Evolutionary conservation across 2,888 invertebrate species (phyloP), one percentile per base, ranked within the genome.

Genomic region (Automeris io): DNA sequence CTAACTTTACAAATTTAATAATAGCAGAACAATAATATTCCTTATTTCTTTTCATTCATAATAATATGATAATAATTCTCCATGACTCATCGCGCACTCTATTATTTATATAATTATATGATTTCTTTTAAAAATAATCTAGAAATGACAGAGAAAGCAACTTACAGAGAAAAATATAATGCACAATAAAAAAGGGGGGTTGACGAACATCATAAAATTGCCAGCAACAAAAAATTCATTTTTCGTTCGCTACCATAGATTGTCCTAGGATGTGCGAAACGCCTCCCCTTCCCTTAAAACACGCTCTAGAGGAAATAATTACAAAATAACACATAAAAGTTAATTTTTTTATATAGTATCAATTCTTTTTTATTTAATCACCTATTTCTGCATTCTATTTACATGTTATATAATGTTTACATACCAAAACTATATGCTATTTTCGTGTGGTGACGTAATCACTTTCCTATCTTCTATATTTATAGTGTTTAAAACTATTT

Each of bases 1-100:
- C 86, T 86, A 86, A 86, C 85, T 86, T 86, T 86, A 86, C 85
- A 85, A 86, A 86, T 86, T 83, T 85, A 86, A 86, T 86, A 86
- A 86, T 86, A 86, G 86, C 85, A 80, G 85, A 86, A 86, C 85
- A 86, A 86, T 86, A 86, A 85, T 86, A 85, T 85, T 86, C 83
- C 83, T 85, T 85, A 85, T 85, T 85, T 85, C 77, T 83, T 85
- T 80, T 82, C 81, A 83, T 83, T 83, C 83, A 82, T 85, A 82
- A 81, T 83, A 83, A 86, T 86, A 66, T 65, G 63, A 60, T 64
- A 63, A 66, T 64, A 63, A 66, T 61, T 65, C 65, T 64, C 63
- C 65, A 77, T 85, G 86, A 86, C 85, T 85, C 81, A 77, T 81
- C 82, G 75, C 29, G 29, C 16, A 81, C 71, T 79, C 78, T 79